phyloP scores from a whole-genome alignment of 2,113 vertebrate genomes.

The Sapajus apella region DNA sequence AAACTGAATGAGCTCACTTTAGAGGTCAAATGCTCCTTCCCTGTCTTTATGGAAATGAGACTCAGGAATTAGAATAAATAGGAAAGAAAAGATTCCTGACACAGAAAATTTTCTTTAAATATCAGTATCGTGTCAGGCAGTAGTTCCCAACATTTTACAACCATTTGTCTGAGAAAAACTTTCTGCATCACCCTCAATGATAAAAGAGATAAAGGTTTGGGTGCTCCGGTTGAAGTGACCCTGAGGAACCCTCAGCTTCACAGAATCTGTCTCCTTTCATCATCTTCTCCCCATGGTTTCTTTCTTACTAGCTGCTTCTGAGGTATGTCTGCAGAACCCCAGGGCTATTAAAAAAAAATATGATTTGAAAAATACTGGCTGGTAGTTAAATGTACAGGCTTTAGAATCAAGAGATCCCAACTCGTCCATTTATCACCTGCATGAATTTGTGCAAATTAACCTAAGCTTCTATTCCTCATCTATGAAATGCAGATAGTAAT shows the following conservation, averaged over 20 bases:
- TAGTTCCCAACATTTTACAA: neutral
- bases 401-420: conserved; percentile 26
- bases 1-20: neutral
- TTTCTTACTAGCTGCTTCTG: neutral
- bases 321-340: neutral
- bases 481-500: conserved; percentile 46
- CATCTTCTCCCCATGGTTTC: neutral
- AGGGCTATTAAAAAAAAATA: neutral
- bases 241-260: neutral
- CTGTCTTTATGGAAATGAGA: conserved; percentile 28
- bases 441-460: neutral
- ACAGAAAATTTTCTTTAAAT: conserved; percentile 1
- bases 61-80: conserved; percentile 44
- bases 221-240: neutral
- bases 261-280: neutral
- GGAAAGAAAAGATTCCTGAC: conserved; percentile 1
- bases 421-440: neutral
- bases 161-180: neutral
- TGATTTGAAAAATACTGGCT: neutral
- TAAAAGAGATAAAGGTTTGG: neutral
- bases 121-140: neutral
- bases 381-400: neutral
- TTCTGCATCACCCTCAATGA: neutral
- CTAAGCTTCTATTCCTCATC: neutral
- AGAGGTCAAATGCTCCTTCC: neutral